Evolutionary conservation across 2,888 invertebrate genomes (phyloP), one percentile per base, ranked within the genome.

Genomic region (Folsomia manolachei): DNA sequence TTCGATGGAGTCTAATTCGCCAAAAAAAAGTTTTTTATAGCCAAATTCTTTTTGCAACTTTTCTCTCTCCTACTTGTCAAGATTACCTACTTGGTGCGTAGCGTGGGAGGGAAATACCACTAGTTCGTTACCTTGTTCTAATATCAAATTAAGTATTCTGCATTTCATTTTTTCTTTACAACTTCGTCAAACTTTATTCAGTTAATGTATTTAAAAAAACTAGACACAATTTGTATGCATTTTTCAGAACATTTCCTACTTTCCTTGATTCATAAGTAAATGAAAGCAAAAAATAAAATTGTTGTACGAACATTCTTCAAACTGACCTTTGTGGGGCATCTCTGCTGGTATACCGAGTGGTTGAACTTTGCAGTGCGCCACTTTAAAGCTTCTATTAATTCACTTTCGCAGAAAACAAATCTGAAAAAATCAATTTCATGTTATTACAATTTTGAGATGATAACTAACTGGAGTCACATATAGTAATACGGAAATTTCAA

Each of bases 261-360:
- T 39, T 39, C n/a, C n/a, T n/a, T n/a, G n/a, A 60, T 60, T 60
- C 7, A 24, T 7, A 63, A 63, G 63, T 24, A 63, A 63, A 63
- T 63, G 21, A 63, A 63, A 24, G n/a, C n/a, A n/a, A 63, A 9
- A 64, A 25, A 23, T 63, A 63, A 60, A 69, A 51, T 63, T 27
- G 69, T 76, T 70, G 60, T 68, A 78, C 78, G 76, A 78, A 78
- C 78, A 78, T 76, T 76, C 64, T 19, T 73, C 70, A 67, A 75
- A 82, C 85, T 84, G 85, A 92, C 92, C 92, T 91, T 92, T 92
- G 85, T 92, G 91, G 80, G 92, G 92, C 91, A 92, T 92, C 86
- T 92, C 81, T n/a, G n/a, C 51, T 75, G 81, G 81, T 76, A 80
- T 76, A 77, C 80, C 81, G 64, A 80, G 72, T 62, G 78, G 81